A percentile compares a stretch with the other conserved stretches of the same genome.
phyloP scores from a whole-genome alignment of 2,797 vertebrate species.

The Danio tinwini region DNA sequence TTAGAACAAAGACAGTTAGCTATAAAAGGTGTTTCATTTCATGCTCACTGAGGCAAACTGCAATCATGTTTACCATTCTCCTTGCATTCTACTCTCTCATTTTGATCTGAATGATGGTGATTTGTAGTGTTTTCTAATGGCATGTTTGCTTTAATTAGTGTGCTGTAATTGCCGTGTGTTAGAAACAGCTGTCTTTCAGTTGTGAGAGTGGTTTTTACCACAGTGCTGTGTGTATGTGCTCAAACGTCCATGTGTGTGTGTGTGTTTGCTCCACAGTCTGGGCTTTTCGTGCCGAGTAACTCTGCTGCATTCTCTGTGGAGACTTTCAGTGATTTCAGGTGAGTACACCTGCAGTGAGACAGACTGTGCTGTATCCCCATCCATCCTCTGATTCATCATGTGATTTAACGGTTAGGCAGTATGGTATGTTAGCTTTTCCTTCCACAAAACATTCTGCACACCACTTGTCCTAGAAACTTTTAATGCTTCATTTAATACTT shows the following conservation, averaged over 20 bases:
- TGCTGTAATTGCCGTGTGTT: slow-evolving; percentile 54
- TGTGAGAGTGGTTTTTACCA: slow-evolving; percentile 17
- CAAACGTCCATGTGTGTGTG: slow-evolving; percentile 13
- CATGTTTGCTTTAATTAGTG: slow-evolving; percentile 57
- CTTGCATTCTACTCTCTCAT: slow-evolving; percentile 10
- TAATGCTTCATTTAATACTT: slow-evolving; percentile 13
- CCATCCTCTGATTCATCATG: slow-evolving; percentile 28
- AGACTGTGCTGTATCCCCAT: not conserved
- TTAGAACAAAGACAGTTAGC: slow-evolving; percentile 21
- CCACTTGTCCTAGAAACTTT: slow-evolving; percentile 15
- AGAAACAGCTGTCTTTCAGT: slow-evolving; percentile 57
- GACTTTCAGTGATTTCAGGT: slow-evolving; percentile 37
- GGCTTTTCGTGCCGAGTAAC: slow-evolving; percentile 10
- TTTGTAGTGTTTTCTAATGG: slow-evolving; percentile 48
- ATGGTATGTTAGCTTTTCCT: not conserved
- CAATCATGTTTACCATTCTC: slow-evolving; percentile 34
- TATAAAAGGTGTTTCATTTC: slow-evolving; percentile 29
- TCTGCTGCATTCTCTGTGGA: slow-evolving; percentile 21
- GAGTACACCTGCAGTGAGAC: slow-evolving; percentile 28
- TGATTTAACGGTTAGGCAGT: slow-evolving; percentile 27
- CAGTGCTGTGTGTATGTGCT: slow-evolving; percentile 17
- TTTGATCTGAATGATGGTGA: slow-evolving; percentile 39
- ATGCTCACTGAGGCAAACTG: slow-evolving; percentile 29
- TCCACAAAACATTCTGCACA: slow-evolving; percentile 1
- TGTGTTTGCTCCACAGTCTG: slow-evolving; percentile 26